Evolutionary conservation across 2,797 vertebrate genomes (phyloP).

Genomic region (Platyrinchus mystaceus): DNA sequence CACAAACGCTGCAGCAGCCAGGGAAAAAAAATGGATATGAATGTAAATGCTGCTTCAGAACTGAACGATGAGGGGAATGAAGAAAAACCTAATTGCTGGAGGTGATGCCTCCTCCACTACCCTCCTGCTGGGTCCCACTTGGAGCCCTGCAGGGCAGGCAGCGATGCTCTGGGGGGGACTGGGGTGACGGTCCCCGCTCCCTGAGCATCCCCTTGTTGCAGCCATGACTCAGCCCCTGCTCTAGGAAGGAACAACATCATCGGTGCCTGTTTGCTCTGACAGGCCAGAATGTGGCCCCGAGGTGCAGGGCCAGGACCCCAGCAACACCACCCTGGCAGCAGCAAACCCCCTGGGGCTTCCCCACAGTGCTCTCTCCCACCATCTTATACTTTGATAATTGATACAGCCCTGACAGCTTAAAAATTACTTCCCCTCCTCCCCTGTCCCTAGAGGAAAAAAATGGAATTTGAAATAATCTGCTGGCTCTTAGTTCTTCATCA

Average conservation of each 20-base stretch:
- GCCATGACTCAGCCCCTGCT: background rate
- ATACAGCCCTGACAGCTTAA: background rate
- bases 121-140: rapidly evolving
- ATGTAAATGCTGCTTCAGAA: slow-evolving; percentile 10
- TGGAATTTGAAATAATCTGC: background rate
- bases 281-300: background rate
- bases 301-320: background rate
- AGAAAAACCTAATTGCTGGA: background rate
- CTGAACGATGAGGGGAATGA: background rate
- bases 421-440: background rate
- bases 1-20: slow-evolving; percentile 26
- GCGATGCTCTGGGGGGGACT: background rate
- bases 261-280: rapidly evolving
- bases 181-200: rapidly evolving
- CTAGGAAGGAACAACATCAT: rapidly evolving
- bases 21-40: background rate
- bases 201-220: background rate
- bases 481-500: background rate
- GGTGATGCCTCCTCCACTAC: background rate
- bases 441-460: background rate
- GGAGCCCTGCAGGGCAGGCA: rapidly evolving
- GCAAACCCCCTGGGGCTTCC: background rate
- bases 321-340: background rate
- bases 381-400: background rate
- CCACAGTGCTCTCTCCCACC: rapidly evolving